phyloP scores from a whole-genome alignment of 2,797 vertebrate species.

The Rhodeus uyekii region DNA sequence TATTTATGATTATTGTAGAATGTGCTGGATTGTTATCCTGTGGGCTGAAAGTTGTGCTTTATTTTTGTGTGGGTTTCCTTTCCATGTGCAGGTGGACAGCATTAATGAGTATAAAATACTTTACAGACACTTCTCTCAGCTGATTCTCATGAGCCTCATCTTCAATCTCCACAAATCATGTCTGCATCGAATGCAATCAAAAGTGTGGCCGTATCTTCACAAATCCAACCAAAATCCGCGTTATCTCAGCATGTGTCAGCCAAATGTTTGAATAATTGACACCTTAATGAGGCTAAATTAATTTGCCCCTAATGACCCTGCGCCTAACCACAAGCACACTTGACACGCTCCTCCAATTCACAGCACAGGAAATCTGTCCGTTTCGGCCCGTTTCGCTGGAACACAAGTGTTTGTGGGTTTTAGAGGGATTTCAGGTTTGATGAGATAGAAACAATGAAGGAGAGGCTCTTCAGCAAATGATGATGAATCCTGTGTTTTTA shows the following conservation, averaged over 20 bases:
- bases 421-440: constrained; percentile 41
- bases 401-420: constrained; percentile 55
- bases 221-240: not conserved
- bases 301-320: constrained; percentile 38
- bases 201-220: constrained; percentile 16
- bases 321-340: constrained; percentile 38
- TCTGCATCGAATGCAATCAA: constrained; percentile 17
- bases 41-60: not conserved
- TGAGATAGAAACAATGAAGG: constrained; percentile 51
- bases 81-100: constrained; percentile 17
- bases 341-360: constrained; percentile 35
- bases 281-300: constrained; percentile 38
- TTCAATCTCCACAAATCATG: constrained; percentile 5
- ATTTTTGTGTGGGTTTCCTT: constrained; percentile 8
- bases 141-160: constrained; percentile 1
- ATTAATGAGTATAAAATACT: constrained; percentile 14
- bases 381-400: constrained; percentile 24
- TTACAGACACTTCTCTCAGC: not conserved
- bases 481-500: constrained; percentile 52
- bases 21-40: not conserved
- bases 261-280: constrained; percentile 37
- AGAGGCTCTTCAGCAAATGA: constrained; percentile 49
- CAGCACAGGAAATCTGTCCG: constrained; percentile 43
- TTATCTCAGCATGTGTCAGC: not conserved
- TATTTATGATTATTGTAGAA: too few species aligned